A percentile compares a stretch with the other conserved stretches of the same genome.
Conservation (phyloP, 2,113 vertebrate genomes). For the Motacilla alba region DNA sequence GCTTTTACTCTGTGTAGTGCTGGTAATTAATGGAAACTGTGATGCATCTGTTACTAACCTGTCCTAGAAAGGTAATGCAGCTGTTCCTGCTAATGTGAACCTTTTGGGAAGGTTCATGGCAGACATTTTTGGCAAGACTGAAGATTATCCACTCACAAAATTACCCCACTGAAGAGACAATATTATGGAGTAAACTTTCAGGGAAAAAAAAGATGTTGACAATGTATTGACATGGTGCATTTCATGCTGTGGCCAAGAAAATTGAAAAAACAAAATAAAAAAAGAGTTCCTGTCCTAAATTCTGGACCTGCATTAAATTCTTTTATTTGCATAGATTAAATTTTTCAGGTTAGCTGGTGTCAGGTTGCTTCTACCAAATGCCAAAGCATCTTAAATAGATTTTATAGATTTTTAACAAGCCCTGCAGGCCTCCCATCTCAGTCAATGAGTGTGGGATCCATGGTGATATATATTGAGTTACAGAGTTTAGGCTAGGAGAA, state of each 20-base stretch:
- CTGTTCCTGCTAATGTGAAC: background rate
- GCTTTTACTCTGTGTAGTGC: background rate
- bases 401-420: conserved; percentile 9
- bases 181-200: background rate
- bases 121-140: background rate
- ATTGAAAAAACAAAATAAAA: background rate
- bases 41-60: background rate
- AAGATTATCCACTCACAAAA: background rate
- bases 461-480: conserved; percentile 21
- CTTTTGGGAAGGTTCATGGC: background rate
- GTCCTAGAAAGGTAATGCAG: background rate
- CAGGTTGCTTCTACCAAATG: background rate
- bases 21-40: background rate
- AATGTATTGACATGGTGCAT: background rate
- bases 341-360: background rate
- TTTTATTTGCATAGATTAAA: background rate
- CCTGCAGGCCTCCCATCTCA: background rate
- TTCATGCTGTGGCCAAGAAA: background rate
- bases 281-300: background rate
- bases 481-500: background rate
- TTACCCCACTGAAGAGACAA: background rate
- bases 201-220: background rate
- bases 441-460: conserved; percentile 1
- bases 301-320: background rate
- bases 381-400: background rate